Percentiles rank a stretch among this genome's conserved stretches.
Conservation (phyloP, 2,113 vertebrate species). For the Phylloscopus whistleri region DNA sequence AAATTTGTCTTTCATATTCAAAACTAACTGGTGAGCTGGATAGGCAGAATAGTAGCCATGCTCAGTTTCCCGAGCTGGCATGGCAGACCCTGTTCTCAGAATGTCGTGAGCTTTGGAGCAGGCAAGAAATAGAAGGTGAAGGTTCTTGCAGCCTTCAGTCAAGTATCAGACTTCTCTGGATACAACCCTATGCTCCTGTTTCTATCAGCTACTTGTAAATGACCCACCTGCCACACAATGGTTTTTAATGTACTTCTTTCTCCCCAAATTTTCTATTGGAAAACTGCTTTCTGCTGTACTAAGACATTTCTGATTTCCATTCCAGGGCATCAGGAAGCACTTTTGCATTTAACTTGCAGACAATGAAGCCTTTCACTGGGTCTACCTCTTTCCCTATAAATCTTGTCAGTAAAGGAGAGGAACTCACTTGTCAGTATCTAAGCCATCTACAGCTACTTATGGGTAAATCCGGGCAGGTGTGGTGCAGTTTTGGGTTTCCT, state of each 20-base stretch:
- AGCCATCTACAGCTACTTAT: background rate
- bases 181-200: background rate
- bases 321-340: background rate
- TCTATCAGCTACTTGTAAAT: background rate
- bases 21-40: background rate
- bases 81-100: background rate
- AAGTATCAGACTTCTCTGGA: background rate
- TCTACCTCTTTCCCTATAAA: background rate
- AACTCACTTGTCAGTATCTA: slow-evolving; percentile 24
- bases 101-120: background rate
- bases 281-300: background rate
- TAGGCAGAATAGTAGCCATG: background rate
- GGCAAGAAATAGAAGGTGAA: background rate
- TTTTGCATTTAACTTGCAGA: background rate
- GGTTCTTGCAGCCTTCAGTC: background rate
- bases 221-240: background rate
- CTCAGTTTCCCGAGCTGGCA: background rate
- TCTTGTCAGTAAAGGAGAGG: background rate
- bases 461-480: background rate
- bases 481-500: background rate
- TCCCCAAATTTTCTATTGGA: background rate
- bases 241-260: background rate
- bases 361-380: background rate
- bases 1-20: background rate
- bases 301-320: background rate